These are phyloP conservation scores for human DNA, from an alignment of 2,113 vertebrate genomes.

Conservation along the genomic window GRCh38 chr3:55558501-55559000, in stretches of 20 bases:
- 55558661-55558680: conserved; percentile 35
- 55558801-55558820: conserved; percentile 36
- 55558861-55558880: conserved; percentile 36
- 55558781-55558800: conserved; percentile 40
- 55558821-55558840: conserved; percentile 55
- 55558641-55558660: conserved; percentile 30
- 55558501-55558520: conserved; percentile 57
- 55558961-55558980: not conserved
- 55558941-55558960: not conserved
- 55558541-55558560: not conserved
- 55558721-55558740: conserved; percentile 58
- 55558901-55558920: not conserved
- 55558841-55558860: not conserved
- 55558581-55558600: not conserved
- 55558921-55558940: not conserved
- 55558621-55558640: not conserved
- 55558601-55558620: not conserved
- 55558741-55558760: conserved; percentile 64
- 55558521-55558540: not conserved
- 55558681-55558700: conserved; percentile 65
- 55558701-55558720: conserved; percentile 59
- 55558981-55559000: not conserved
- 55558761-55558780: conserved; percentile 48
- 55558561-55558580: not conserved
- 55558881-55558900: not conserved